Base-by-base conservation (phyloP, 1,140 invertebrate genomes). In the Macrosteles quadrilineatus region DNA sequence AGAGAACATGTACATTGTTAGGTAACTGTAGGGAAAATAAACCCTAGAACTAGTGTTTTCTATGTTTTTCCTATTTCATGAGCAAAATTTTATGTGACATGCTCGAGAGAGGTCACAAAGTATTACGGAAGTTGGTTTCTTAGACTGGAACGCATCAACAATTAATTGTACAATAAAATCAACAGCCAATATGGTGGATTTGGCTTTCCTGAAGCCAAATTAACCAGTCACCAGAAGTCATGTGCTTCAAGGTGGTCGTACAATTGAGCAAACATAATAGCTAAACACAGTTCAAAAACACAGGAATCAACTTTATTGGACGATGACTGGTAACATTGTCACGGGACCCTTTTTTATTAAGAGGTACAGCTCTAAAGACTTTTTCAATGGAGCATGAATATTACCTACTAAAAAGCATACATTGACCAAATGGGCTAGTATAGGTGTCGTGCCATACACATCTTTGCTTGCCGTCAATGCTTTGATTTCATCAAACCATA, bases 261-360 rank as follows among this genome's bases (percentile, higher is more conserved):
- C 32, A 36, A 36, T 36, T 36, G 32, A 36, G 32, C 32, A 36
- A 36, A 36, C 32, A 36, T 36, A 14, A 14, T 36, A 36, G 32
- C 14, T 36, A 4, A 4, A 36, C 4, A 36, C 32, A 36, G 32
- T 36, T 36, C 14, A 23, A 25, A 59, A 59, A 23, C 30, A 59
- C 55, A 14, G 55, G 55, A 23, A 59, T 59, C 11, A 59, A 14
- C 4, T 14, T 19, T 29, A 59, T 59, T 25, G 30, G 30, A 19
- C 55, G n/a, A 59, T 59, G 25, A 59, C 30, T 59, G 25, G 25
- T 29, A 6, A 59, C 55, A 59, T 59, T 59, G 55, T 59, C 55
- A 29, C 25, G 9, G 25, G 55, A 25, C 25, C 55, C 55, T 23
- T 59, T 59, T 59, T 59, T 59, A 30, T 59, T 14, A 14, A 59